A percentile compares a stretch with the other conserved stretches of the same genome.
Evolutionary conservation across 1,140 invertebrate genomes (phyloP).

Genomic region (Brachionus koreanus): DNA sequence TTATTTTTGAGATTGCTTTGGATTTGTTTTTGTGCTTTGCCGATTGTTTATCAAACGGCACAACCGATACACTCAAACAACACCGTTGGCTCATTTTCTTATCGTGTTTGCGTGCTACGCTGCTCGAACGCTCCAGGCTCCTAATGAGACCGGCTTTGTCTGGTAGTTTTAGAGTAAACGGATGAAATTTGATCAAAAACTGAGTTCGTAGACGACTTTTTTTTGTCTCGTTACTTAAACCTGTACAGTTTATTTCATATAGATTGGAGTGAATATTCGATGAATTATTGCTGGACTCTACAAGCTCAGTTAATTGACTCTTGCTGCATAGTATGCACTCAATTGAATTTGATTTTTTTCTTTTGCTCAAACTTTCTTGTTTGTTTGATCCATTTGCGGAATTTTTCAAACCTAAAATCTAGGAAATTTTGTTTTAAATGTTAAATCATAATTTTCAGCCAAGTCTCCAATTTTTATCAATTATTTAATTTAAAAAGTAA

Average conservation of each 20-base stretch:
- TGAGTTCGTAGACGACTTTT: not conserved
- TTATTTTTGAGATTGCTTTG: not conserved
- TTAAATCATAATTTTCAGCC: too few relatives aligned
- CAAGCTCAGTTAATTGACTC: not conserved
- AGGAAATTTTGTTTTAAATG: too few relatives aligned
- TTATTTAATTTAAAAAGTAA: not conserved
- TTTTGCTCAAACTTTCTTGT: not conserved
- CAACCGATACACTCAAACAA: conserved; percentile 43
- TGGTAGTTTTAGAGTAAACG: conserved; percentile 10
- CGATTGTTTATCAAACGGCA: conserved; percentile 13
- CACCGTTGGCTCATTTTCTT: conserved; percentile 42
- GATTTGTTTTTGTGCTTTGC: conserved; percentile 12
- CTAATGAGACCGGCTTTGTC: not conserved
- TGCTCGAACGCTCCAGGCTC: not conserved
- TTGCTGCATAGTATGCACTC: not conserved
- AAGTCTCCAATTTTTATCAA: too few relatives aligned
- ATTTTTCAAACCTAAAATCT: not conserved
- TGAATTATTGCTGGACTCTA: not conserved
- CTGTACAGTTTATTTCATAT: not conserved
- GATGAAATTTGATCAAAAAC: conserved; percentile 37
- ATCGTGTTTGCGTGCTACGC: not conserved
- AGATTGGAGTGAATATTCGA: not conserved
- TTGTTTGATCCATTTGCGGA: not conserved
- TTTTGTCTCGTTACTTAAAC: not conserved
- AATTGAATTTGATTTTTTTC: not conserved